phyloP scores from a whole-genome alignment of 2,888 invertebrate genomes.

The Rhorus exstirpatorius region DNA sequence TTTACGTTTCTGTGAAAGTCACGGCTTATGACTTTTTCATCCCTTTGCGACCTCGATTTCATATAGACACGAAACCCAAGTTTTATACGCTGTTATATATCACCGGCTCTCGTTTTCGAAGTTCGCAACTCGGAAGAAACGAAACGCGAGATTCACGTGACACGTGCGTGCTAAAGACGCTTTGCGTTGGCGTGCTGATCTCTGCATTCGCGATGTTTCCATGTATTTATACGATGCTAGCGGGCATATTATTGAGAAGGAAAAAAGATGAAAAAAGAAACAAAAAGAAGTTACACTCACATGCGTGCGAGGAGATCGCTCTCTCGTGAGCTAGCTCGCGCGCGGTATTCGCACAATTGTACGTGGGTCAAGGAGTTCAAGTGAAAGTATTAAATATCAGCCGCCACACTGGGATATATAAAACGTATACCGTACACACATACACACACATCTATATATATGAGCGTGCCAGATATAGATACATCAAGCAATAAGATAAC shows the following conservation, averaged over 20 bases:
- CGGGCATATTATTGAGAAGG: conserved; percentile 20
- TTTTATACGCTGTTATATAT: background rate
- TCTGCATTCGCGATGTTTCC: conserved; percentile 22
- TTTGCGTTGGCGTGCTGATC: conserved; percentile 37
- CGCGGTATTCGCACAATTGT: conserved; percentile 73
- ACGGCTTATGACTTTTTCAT: background rate
- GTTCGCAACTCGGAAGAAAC: conserved; percentile 45
- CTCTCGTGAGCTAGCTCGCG: conserved; percentile 65
- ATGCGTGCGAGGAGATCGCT: conserved; percentile 61
- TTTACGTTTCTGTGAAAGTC: background rate
- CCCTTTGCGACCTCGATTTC: conserved; percentile 35
- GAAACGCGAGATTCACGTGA: conserved; percentile 13
- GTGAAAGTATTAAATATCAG: conserved; percentile 85
- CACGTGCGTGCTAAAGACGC: conserved; percentile 29
- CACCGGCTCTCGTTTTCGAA: background rate
- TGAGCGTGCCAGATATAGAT: background rate
- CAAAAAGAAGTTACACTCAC: conserved; percentile 39
- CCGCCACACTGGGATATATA: conserved; percentile 75
- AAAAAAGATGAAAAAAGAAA: conserved; percentile 4
- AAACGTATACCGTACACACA: conserved; percentile 65
- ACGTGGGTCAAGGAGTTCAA: conserved; percentile 84
- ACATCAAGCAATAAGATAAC: conserved; percentile 4
- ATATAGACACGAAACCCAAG: conserved; percentile 15
- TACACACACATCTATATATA: conserved; percentile 13
- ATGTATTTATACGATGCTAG: conserved; percentile 20